Base-by-base conservation (phyloP, 2,113 vertebrate species). In the Arothron firmamentum region DNA sequence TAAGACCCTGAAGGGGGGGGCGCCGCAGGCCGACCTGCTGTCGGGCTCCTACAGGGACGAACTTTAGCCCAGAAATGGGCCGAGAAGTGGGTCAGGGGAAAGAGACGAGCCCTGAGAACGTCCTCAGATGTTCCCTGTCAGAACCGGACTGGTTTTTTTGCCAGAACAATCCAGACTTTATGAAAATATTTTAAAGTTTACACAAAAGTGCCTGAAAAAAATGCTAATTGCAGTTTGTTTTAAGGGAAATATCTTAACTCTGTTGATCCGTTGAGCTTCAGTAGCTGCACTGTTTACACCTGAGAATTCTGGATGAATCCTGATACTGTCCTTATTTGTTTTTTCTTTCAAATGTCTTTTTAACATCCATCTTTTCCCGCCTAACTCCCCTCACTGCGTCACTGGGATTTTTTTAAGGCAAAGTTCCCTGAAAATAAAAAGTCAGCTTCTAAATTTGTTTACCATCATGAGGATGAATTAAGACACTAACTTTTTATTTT, bases 1-100 rank as follows among this genome's bases (percentile, higher is more conserved):
- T 52, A 99, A 99, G 87, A 94, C 89, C 7, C 86, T 94, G 45
- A 95, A 96, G 17, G 93, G 88, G 12, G 65, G 87, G 0, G 60
- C 71, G 3, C 75, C 84, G 4, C 59, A 88, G 0, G 43, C 88
- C 1, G 85, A 77, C 53, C 77, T 90, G 81, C 68, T 90, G 90
- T 84, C 61, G 2, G 74, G 85, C 0, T 31, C 87, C 55, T 90
- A 91, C 77, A 91, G 10, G 0, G 94, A 98, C 0, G 97, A 99
- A 79, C 90, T 99, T 50, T 99, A 93, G 89, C 48, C 16, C 38
- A 11, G 56, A 2, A 23, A 23, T 23, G 21, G 21, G 21, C 21
- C 28, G 13, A n/a, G n/a, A n/a, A n/a, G n/a, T n/a, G n/a, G n/a
- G n/a, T n/a, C n/a, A n/a, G n/a, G n/a, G n/a, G n/a, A 12, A 10